A percentile compares a stretch with the other conserved stretches of the same genome.
phyloP scores from a whole-genome alignment of 2,113 vertebrate genomes.

The Rutilus rutilus region DNA sequence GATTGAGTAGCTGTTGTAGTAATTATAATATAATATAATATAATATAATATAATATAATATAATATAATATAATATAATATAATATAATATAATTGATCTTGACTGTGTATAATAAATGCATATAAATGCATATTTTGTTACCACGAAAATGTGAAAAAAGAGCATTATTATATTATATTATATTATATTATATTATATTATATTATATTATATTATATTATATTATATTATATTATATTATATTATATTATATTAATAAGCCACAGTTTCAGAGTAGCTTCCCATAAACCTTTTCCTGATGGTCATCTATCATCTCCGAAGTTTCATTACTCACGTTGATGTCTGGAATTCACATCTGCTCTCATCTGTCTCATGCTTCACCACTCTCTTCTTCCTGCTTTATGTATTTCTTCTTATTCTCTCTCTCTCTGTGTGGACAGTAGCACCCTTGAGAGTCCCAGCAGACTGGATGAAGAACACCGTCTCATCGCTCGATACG shows the following conservation, averaged over 20 bases:
- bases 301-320: background rate
- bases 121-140: background rate
- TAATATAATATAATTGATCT: background rate
- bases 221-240: background rate
- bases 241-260: background rate
- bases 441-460: slow-evolving; percentile 90
- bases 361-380: background rate
- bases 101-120: background rate
- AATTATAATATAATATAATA: no score
- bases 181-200: background rate
- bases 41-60: no score
- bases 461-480: slow-evolving; percentile 93
- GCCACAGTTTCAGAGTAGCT: background rate
- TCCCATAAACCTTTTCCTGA: background rate
- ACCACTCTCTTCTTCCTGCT: slow-evolving; percentile 5
- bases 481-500: slow-evolving; percentile 91
- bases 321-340: slow-evolving; percentile 2
- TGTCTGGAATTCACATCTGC: background rate
- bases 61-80: no score
- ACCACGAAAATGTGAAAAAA: no score
- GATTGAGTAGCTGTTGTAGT: no score
- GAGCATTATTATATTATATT: background rate
- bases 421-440: slow-evolving; percentile 41
- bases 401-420: slow-evolving; percentile 35
- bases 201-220: background rate